phyloP scores from a whole-genome alignment of 2,113 vertebrate genomes.

The Phaethornis superciliosus region DNA sequence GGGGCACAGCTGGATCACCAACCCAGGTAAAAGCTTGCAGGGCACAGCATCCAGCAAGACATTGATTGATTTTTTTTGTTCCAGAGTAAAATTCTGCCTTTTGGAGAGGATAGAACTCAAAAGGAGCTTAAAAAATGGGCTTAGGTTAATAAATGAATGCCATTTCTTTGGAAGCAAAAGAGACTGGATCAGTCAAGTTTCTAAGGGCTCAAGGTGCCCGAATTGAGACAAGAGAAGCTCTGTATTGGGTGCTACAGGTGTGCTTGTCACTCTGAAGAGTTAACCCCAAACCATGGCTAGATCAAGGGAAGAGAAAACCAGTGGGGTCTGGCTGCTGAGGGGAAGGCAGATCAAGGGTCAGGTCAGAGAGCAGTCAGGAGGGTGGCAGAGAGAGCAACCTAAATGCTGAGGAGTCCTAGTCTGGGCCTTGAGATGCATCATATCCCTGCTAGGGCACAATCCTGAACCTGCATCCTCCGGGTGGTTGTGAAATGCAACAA shows the following conservation, averaged over 20 bases:
- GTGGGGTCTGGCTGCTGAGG: rapidly evolving
- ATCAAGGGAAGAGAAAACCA: background rate
- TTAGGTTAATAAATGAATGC: background rate
- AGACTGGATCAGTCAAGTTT: background rate
- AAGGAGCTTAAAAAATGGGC: background rate
- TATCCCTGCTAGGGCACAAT: background rate
- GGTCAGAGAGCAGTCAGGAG: background rate
- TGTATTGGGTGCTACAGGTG: background rate
- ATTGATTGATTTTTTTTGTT: background rate
- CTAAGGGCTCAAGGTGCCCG: background rate
- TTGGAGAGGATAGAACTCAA: background rate
- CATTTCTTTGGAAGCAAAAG: background rate
- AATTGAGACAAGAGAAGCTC: background rate
- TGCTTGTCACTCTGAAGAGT: background rate
- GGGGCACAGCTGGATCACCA: background rate
- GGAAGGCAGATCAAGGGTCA: background rate
- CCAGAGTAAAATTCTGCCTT: background rate
- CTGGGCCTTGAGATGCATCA: background rate
- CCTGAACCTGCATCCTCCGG: background rate
- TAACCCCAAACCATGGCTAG: background rate
- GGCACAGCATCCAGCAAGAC: background rate
- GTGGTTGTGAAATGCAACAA: background rate
- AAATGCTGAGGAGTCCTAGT: background rate
- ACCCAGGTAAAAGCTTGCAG: background rate
- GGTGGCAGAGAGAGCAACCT: background rate